Percentiles rank a stretch among this genome's conserved stretches.
phyloP scores from a whole-genome alignment of 1,140 invertebrate genomes.

The Drusus annulatus region DNA sequence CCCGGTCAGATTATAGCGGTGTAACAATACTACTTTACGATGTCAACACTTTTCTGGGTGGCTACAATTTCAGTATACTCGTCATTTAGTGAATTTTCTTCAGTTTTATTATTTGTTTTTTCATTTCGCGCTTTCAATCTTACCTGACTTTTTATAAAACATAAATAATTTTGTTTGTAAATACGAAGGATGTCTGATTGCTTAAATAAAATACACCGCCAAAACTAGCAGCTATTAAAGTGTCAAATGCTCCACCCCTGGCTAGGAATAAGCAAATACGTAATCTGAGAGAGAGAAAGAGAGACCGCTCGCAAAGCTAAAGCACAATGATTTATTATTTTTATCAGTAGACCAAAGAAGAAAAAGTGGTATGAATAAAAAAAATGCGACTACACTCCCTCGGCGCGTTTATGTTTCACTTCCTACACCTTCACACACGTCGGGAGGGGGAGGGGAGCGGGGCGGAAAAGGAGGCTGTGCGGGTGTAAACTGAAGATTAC shows the following conservation, averaged over 20 bases:
- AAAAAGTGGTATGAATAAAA: slow-evolving; percentile 59
- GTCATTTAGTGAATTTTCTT: no score
- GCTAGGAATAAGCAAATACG: slow-evolving; percentile 51
- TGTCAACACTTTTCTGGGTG: no score
- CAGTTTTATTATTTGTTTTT: no score
- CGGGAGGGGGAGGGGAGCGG: background rate
- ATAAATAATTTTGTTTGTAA: no score
- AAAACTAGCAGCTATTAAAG: background rate
- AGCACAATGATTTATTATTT: slow-evolving; percentile 60
- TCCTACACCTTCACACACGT: slow-evolving; percentile 8
- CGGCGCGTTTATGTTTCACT: slow-evolving; percentile 41
- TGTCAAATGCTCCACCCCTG: slow-evolving; percentile 23
- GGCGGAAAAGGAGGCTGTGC: background rate
- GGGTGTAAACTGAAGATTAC: slow-evolving; percentile 54
- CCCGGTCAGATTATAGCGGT: no score
- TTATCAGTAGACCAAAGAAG: slow-evolving; percentile 57
- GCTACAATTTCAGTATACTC: no score
- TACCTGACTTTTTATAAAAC: no score
- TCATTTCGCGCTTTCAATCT: no score
- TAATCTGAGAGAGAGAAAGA: slow-evolving; percentile 44
- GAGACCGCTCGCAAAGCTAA: slow-evolving; percentile 36
- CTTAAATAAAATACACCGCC: no score
- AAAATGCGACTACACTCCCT: slow-evolving; percentile 26
- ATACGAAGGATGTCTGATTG: no score
- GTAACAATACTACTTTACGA: no score